Base-by-base conservation (phyloP, 2,888 invertebrate genomes). In the Atrina japonica region DNA sequence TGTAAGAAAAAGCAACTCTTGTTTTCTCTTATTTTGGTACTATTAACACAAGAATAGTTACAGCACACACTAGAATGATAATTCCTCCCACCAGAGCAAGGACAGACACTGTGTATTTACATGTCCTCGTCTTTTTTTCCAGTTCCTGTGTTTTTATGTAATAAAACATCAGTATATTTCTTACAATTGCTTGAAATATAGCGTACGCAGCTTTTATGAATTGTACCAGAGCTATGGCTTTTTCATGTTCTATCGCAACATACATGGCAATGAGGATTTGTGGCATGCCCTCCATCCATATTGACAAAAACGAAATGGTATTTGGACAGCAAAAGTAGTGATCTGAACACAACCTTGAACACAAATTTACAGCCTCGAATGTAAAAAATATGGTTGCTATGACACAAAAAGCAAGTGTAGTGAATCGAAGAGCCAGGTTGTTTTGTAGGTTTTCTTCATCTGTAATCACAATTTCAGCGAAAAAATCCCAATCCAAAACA, bases 251-350 rank as follows among this genome's bases (percentile, higher is more conserved):
- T 21, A 56, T 40, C 1, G 56, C 56, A 18, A 56, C 40, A 21
- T 23, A n/a, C 56, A 56, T 18, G 3, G 56, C 56, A 14, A 56
- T n/a, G 40, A n/a, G 35, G 9, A 56, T 56, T 23, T 56, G 56
- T n/a, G 56, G 56, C 30, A 56, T 40, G 29, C 40, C 56, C 7
- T 56, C 56, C 40, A 56, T 40, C 56, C 56, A 56, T 6, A 40
- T 56, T 18, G 56, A 40, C 40, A 40, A 35, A 16, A 40, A 40
- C 16, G 56, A 56, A 11, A 56, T 40, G 1, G 56, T 56, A 21
- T 56, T 40, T 0, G 40, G 40, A 40, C 40, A 56, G 23, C 30
- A 40, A 30, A n/a, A 56, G 18, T 35, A 40, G 14, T 40, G 35
- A 7, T 40, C 23, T 3, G 35, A 35, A 35, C 23, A 56, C 7